Base-by-base conservation (phyloP, 2,888 invertebrate genomes). In the Cheilosia soror region DNA sequence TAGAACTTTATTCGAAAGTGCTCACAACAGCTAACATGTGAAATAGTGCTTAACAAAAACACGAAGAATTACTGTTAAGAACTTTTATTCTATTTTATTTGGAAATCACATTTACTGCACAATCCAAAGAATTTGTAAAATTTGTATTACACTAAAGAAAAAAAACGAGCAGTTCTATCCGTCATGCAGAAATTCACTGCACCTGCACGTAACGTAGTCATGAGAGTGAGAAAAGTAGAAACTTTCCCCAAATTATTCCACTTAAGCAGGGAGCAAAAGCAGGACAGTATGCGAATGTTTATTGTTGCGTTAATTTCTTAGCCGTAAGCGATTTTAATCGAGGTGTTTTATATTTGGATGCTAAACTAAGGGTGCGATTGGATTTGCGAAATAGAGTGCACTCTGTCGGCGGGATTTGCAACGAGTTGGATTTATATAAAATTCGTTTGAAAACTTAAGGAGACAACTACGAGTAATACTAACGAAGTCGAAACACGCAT, bases 101-200 rank as follows among this genome's bases (percentile, higher is more conserved):
- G 11, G 33, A 29, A 55, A 29, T 44, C 75, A 81, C 80, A 81
- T 76, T 76, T 80, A 80, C 80, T 66, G 31, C 47, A 69, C 60
- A 53, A 71, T 55, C 37, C 40, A n/a, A 1, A 42, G 11, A 60
- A 76, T 51, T 76, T 66, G 15, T 42, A 68, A 71, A 66, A 79
- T 76, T 66, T 15, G 71, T 47, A 72, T 49, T 55, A 53, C 53
- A 37, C 11, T 1, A 37, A 71, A 62, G 5, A 40, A 40, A 62
- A 77, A 73, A 80, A 76, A 47, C 27, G 20, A 75, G 60, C 27
- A 76, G 13, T 62, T 13, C 62, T 31, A 79, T 80, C 75, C 84
- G 84, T 84, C 84, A 85, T 69, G 25, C 57, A 42, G 80, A 76
- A 75, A 73, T 40, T 60, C 62, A 84, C 75, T 69, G 79, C 79